A percentile compares a stretch with the other conserved stretches of the same genome.
phyloP scores from a whole-genome alignment of 2,888 invertebrate species.

The Cosmopolites sordidus region DNA sequence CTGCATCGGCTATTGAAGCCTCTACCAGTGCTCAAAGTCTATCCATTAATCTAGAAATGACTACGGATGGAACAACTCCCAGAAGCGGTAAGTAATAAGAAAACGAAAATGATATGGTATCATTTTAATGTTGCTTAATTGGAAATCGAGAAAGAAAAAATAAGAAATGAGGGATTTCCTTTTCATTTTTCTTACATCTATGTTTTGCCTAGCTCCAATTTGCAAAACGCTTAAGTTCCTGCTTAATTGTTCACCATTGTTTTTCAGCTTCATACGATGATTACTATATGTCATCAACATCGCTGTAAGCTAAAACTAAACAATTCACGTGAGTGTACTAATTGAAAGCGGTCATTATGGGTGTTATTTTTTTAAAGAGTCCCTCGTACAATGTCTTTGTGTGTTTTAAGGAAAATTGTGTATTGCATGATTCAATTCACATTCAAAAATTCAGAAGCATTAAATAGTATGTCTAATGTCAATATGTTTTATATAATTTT shows the following conservation, averaged over 20 bases:
- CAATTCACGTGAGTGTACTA: conserved; percentile 34
- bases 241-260: neutral
- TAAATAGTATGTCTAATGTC: too few relatives aligned
- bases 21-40: conserved; percentile 14
- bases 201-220: too few relatives aligned
- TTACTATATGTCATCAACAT: conserved; percentile 68
- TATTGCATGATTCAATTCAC: neutral
- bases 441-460: neutral
- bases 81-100: conserved; percentile 2
- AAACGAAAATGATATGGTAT: too few relatives aligned
- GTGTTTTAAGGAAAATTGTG: neutral
- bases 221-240: too few relatives aligned
- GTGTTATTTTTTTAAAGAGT: neutral
- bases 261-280: conserved; percentile 69
- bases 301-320: conserved; percentile 53
- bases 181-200: too few relatives aligned
- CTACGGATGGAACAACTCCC: conserved; percentile 2
- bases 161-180: too few relatives aligned
- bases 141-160: too few relatives aligned
- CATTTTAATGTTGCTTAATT: too few relatives aligned
- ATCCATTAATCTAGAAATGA: conserved; percentile 33
- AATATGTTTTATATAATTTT: too few relatives aligned
- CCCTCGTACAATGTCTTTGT: neutral
- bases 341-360: conserved; percentile 9
- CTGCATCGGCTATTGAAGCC: conserved; percentile 2